Evolutionary conservation across 1,140 invertebrate species (phyloP).

Genomic region (Apis dorsata): DNA sequence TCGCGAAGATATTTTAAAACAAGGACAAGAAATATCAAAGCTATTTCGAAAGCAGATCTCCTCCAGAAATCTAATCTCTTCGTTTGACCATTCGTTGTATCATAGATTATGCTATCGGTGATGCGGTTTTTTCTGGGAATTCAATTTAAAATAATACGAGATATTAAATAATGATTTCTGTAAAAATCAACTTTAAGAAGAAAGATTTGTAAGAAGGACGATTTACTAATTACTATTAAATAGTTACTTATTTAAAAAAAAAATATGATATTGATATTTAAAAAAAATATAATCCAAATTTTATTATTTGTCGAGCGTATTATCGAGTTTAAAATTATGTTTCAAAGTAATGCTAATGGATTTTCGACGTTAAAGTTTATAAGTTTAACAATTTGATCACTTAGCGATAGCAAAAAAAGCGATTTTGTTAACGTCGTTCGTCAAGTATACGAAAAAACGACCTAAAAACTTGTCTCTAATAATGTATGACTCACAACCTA

Average conservation of each 20-base stretch:
- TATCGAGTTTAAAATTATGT: not conserved
- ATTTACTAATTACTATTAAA: not conserved
- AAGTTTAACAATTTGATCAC: not conserved
- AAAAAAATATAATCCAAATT: not conserved
- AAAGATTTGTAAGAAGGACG: not conserved
- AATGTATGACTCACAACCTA: constrained; percentile 61
- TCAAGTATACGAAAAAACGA: constrained; percentile 39
- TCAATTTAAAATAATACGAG: not conserved
- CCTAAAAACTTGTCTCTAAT: constrained; percentile 59
- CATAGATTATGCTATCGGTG: not conserved
- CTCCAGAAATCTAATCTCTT: not conserved
- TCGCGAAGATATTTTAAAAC: no score
- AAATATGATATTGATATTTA: no score
- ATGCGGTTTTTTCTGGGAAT: not conserved
- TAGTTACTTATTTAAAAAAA: not conserved
- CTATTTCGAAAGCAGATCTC: no score
- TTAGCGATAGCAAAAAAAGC: constrained; percentile 21
- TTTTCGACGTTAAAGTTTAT: not conserved
- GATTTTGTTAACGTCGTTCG: constrained; percentile 14
- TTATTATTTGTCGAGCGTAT: not conserved
- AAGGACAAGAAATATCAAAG: no score
- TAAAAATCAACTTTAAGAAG: not conserved
- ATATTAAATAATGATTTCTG: no score
- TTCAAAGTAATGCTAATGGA: not conserved
- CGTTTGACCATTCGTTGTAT: not conserved